Base-by-base conservation (phyloP, 1,140 invertebrate species). In the Meloidogyne exigua region DNA sequence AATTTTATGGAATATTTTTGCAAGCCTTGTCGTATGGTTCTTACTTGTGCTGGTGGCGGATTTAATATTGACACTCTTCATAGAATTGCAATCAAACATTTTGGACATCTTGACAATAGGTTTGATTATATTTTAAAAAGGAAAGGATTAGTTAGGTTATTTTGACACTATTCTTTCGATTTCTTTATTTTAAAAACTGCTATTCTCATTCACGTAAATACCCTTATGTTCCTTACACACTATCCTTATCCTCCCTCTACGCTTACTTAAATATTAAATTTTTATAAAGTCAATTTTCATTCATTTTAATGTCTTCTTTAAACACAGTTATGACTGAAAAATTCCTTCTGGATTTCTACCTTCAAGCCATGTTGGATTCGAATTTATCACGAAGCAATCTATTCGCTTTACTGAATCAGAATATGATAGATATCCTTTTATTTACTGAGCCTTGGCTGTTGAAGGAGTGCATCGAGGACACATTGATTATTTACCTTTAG, bases 401-500 rank as follows among this genome's bases (percentile, higher is more conserved):
- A 95, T 94, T 88, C 91, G 94, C 77, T 99, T 93, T 88, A 97
- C 95, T 68, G 95, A 95, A 2, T 88, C 88, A 79, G 87, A 90
- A 81, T 88, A 87, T 75, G 85, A 87, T 69, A 77, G 75, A 32
- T 72, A 77, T 64, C 82, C 80, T 42, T 75, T 68, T 57, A 71
- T 84, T 78, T 85, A 80, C 75, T 78, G 75, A 42, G 81, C 81
- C 23, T 76, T 84, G 69, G 96, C 96, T 70, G 93, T 99, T 67
- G 95, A 99, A 90, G 95, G 92, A 78, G 92, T 92, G 82, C 95
- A 95, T 9, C 98, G 96, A 95, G 91, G 91, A 42, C 92, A 96
- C 89, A 91, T 94, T 65, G 96, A 99, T 88, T 98, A 96, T 87
- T 94, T 99, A 85, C 94, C 96, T 25, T 89, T 99, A 23, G 98